A percentile compares a stretch with the other conserved stretches of the same genome.
phyloP scores from a whole-genome alignment of 2,888 invertebrate genomes.

The Athalia circularis region DNA sequence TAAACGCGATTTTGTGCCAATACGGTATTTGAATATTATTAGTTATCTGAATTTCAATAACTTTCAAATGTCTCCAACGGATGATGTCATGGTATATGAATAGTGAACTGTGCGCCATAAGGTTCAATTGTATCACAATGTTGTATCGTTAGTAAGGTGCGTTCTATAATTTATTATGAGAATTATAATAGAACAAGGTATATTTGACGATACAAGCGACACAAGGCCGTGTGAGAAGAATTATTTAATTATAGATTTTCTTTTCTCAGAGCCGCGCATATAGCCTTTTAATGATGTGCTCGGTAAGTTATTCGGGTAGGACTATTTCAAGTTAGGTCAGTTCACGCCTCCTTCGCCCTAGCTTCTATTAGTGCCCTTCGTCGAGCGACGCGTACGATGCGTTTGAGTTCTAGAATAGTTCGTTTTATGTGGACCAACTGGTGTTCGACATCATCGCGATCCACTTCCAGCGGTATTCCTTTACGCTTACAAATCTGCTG shows the following conservation, averaged over 20 bases:
- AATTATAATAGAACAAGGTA: no score
- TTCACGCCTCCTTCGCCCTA: conserved; percentile 43
- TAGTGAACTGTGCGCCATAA: no score
- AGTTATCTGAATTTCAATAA: no score
- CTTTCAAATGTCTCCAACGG: no score
- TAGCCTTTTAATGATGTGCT: not conserved
- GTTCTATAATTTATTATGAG: no score
- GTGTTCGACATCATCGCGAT: conserved; percentile 77
- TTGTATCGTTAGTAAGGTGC: no score
- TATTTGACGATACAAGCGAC: no score
- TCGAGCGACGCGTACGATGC: conserved; percentile 75
- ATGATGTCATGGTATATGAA: no score
- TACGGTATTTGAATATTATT: not conserved
- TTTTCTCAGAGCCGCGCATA: not conserved
- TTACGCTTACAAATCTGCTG: conserved; percentile 80
- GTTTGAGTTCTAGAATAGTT: conserved; percentile 77
- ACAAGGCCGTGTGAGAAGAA: no score
- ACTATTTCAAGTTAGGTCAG: conserved; percentile 8
- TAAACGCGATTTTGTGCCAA: no score
- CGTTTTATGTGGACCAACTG: conserved; percentile 80
- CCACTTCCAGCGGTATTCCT: conserved; percentile 70
- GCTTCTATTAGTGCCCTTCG: conserved; percentile 72
- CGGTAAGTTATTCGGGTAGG: not conserved
- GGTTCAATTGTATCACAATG: no score
- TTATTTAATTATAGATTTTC: conserved; percentile 6